Evolutionary conservation across 1,140 invertebrate genomes (phyloP), one percentile per base, ranked within the genome.

Genomic region (Drosophila tropicalis): DNA sequence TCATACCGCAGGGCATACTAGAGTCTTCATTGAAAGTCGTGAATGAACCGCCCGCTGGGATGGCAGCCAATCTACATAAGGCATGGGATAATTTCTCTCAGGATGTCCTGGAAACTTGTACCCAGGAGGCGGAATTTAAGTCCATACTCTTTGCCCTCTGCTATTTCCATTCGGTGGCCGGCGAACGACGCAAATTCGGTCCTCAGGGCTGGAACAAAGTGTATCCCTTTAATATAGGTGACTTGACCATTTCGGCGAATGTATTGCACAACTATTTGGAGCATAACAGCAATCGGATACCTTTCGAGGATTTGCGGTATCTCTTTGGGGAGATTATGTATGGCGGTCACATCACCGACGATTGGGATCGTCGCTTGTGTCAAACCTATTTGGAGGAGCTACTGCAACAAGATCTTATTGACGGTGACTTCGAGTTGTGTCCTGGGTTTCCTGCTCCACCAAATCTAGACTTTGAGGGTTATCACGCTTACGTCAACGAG

Each of bases 291-390:
- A 95, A 94, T 44, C 95, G 95, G 71, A 95, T 98, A 29, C 98
- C 98, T 0, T 98, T 97, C 97, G 97, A 98, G 91, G 97, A 98
- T 94, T 92, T 99, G 67, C 93, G 98, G 9, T 99, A 98, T 91
- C 93, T 99, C 4, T 98, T 98, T 91, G 98, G 98, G 0, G 98
- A 99, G 93, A 99, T 99, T 3, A 99, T 98, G 98, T 99, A 99
- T 90, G 98, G 98, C 2, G 98, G 98, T 0, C 98, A 99, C 91
- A 98, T 99, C 79, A 99, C 98, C 0, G 98, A 99, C 91, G 97
- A 99, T 91, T 98, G 98, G 97, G 98, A 99, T 92, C 93, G 98
- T 62, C 93, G 96, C 7, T 93, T 98, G 0, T 98, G 98, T 91
- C 94, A 94, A 62, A 98, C 97, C 7, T 99, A 98, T 93, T 93